phyloP scores from a whole-genome alignment of 64 coral and sea anemone species.

The Platygyra sinensis region DNA sequence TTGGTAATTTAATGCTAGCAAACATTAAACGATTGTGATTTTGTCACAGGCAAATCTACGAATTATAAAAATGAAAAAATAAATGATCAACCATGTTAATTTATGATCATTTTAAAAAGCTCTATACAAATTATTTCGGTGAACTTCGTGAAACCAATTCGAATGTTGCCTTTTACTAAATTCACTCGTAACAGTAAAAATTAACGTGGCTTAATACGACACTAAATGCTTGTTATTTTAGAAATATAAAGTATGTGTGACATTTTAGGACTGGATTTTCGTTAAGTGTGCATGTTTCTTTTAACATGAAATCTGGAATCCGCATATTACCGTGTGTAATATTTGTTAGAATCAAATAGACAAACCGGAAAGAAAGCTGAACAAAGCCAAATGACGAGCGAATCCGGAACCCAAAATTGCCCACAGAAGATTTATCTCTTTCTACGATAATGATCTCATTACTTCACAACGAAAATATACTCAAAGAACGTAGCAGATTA shows the following conservation, averaged over 20 bases:
- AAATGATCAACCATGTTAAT: not conserved
- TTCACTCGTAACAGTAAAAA: too few species aligned
- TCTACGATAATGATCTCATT: not conserved
- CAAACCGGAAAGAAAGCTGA: not conserved
- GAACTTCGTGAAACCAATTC: too few species aligned
- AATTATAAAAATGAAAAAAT: too few species aligned
- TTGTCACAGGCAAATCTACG: too few species aligned
- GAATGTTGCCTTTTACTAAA: too few species aligned
- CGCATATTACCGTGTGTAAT: not conserved
- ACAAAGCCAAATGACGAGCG: not conserved
- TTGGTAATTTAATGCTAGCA: not conserved
- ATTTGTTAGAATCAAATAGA: not conserved
- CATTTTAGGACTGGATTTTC: not conserved
- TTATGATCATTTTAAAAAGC: not conserved
- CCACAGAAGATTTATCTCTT: too few species aligned
- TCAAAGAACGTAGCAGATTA: constrained; percentile 14
- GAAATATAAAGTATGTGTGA: not conserved
- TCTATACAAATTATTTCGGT: too few species aligned
- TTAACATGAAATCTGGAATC: not conserved
- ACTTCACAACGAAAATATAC: not conserved
- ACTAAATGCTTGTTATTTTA: not conserved
- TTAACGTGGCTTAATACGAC: too few species aligned
- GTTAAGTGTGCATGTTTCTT: not conserved
- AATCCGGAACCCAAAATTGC: too few species aligned
- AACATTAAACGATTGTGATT: too few species aligned